Percentiles rank a stretch among this genome's conserved stretches.
Evolutionary conservation across 2,113 vertebrate species (phyloP).

Genomic region (Perognathus longimembris): DNA sequence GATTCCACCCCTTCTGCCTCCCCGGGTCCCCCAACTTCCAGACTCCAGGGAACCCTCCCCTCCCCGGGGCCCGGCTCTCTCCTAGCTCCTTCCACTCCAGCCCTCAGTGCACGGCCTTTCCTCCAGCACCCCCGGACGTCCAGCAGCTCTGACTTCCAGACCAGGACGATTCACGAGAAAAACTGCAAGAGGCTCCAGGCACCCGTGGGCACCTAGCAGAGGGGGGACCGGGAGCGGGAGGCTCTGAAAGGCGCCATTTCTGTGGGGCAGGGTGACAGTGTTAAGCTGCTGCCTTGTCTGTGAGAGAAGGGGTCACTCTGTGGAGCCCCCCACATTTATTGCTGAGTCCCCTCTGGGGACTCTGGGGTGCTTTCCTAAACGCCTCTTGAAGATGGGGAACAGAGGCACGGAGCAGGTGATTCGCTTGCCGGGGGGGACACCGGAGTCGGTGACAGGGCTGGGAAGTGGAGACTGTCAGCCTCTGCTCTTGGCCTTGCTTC

Average conservation of each 20-base stretch:
- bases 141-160: background rate
- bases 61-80: accelerated
- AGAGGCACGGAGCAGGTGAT: background rate
- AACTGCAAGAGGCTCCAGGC: background rate
- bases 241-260: too few species aligned
- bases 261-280: background rate
- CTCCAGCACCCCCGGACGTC: accelerated
- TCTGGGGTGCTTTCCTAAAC: background rate
- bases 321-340: accelerated
- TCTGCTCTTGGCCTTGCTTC: background rate
- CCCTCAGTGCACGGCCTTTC: background rate
- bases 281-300: background rate
- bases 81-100: accelerated
- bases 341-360: background rate
- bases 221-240: too few species aligned
- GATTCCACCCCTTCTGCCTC: background rate
- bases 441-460: background rate
- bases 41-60: too few species aligned
- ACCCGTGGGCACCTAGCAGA: background rate
- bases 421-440: background rate
- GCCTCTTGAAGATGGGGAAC: background rate
- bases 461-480: too few species aligned
- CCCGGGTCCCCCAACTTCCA: background rate
- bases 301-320: background rate
- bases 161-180: background rate